Percentiles rank a stretch among this genome's conserved stretches.
These are phyloP conservation scores for Neomorphus geoffroyi DNA, from an alignment of 2,797 vertebrate genomes.

Conservation along the genomic window DNA sequence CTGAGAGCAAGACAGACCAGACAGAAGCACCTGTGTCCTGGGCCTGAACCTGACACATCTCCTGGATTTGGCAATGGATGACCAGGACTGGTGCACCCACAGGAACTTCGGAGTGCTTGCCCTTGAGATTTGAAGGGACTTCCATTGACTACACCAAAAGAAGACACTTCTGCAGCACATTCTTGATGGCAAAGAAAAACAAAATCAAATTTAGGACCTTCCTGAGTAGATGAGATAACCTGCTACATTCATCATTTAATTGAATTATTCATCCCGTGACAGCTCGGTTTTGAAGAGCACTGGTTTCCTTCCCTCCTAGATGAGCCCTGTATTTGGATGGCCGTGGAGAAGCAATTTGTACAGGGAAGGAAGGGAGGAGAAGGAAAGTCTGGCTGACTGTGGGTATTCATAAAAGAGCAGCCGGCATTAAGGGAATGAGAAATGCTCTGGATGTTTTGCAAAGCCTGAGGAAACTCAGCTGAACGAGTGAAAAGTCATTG, in stretches of 20 bases:
- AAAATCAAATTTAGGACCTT: constrained; percentile 27
- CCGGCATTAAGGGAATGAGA: not conserved
- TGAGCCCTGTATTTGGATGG: not conserved
- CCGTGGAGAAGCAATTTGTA: constrained; percentile 46
- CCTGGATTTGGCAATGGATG: not conserved
- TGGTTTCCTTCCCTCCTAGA: constrained; percentile 8
- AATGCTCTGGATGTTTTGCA: not conserved
- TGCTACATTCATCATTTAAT: constrained; percentile 4
- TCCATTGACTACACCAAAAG: not conserved
- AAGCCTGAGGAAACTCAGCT: not conserved
- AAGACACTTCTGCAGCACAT: not conserved
- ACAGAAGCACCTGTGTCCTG: not conserved
- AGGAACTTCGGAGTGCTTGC: not conserved
- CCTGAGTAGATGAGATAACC: constrained; percentile 7
- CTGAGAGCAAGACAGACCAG: not conserved
- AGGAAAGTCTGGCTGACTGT: not conserved
- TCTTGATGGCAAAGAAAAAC: not conserved
- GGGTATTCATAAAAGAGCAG: constrained; percentile 2
- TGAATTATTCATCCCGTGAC: not conserved
- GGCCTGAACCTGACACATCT: not conserved
- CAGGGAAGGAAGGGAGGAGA: not conserved
- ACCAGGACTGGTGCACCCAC: not conserved
- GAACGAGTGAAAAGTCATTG: not conserved
- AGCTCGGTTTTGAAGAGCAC: constrained; percentile 17
- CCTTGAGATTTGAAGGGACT: not conserved